Base-by-base conservation (phyloP, 2,888 invertebrate species). In the Scotopteryx bipunctaria region DNA sequence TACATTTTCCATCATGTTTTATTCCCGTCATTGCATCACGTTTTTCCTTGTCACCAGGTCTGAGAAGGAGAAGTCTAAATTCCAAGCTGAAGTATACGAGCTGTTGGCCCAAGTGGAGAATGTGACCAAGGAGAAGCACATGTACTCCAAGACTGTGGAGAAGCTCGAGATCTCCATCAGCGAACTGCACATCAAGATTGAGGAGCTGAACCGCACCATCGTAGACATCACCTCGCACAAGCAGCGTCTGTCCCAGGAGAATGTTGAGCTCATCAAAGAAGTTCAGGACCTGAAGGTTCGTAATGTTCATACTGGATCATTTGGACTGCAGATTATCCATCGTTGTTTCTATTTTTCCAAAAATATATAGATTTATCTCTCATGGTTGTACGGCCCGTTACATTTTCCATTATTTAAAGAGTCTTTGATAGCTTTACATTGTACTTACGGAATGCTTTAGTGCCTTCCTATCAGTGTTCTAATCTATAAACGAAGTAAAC, bases 51-150 rank as follows among this genome's bases (percentile, higher is more conserved):
- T 83, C 91, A 83, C 19, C 91, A 99, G 99, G 92, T 92, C 96
- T 83, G 99, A 99, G 91, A 99, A 99, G 91, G 99, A 99, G 86
- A 99, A 98, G 91, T 93, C 96, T 79, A 98, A 98, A 92, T 97
- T 99, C 93, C 98, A 99, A 91, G 94, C 98, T 79, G 99, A 99
- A 92, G 97, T 99, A 62, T 99, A 99, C 92, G 98, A 98, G 91
- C 93, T 99, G 69, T 93, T 99, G 83, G 94, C 98, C 75, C 98
- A 98, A 92, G 95, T 99, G 76, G 99, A 99, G 90, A 94, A 94
- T 69, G 93, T 96, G 74, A 97, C 94, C 91, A 99, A 99, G 92
- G 99, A 99, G 81, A 98, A 96, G 86, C 79, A 96, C 68, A 91
- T 95, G 66, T 93, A 94, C 73, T 86, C 93, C 57, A 97, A 96